Evolutionary conservation across 2,888 invertebrate species (phyloP).

Genomic region (Thysanoteuthis rhombus): DNA sequence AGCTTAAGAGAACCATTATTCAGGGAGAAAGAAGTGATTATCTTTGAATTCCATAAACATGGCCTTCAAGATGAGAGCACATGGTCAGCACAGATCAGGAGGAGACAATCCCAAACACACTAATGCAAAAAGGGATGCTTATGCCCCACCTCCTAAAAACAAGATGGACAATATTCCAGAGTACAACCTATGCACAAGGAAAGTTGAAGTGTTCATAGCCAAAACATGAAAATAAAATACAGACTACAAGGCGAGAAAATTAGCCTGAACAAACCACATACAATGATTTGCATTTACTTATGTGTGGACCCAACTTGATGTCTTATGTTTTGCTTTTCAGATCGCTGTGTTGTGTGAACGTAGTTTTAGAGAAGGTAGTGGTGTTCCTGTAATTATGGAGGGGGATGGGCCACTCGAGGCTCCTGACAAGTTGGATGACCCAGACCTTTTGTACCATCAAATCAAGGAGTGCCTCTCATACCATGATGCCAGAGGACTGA

Average conservation of each 20-base stretch:
- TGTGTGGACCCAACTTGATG: slow-evolving; percentile 13
- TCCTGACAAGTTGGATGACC: slow-evolving; percentile 16
- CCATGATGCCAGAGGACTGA: slow-evolving; percentile 47
- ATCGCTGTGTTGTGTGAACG: slow-evolving; percentile 16
- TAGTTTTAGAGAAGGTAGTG: neutral
- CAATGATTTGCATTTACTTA: neutral
- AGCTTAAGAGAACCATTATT: too few species aligned
- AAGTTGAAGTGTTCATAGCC: too few species aligned
- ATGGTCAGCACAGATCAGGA: too few species aligned
- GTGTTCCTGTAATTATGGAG: neutral
- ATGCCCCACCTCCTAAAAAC: too few species aligned
- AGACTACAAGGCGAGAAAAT: neutral
- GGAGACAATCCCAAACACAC: too few species aligned
- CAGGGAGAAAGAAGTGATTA: too few species aligned
- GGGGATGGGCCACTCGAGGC: neutral
- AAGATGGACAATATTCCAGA: too few species aligned
- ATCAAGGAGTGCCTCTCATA: slow-evolving; percentile 47
- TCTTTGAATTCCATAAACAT: too few species aligned
- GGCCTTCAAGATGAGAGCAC: too few species aligned
- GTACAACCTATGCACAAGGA: too few species aligned
- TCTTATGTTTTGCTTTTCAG: slow-evolving; percentile 28
- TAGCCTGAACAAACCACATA: neutral
- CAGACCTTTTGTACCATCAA: slow-evolving; percentile 38
- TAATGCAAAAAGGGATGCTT: too few species aligned
- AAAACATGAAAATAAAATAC: neutral